These are phyloP conservation scores for Plagodis dolabraria DNA, from an alignment of 2,888 invertebrate species.

Conservation along the genomic window DNA sequence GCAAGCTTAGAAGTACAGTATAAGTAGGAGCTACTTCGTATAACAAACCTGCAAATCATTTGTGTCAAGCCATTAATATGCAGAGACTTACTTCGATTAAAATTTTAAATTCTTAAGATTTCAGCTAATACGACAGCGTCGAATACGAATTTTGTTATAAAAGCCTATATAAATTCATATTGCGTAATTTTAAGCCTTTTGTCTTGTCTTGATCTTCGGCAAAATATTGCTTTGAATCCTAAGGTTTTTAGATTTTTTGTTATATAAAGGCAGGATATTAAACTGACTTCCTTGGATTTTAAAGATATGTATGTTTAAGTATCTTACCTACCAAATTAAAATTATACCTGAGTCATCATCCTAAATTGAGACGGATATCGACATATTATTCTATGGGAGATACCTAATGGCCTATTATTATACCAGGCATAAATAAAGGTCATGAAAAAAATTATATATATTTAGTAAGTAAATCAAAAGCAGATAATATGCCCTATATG, in stretches of 20 bases:
- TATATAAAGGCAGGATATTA: slow-evolving; percentile 19
- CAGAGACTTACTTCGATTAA: slow-evolving; percentile 44
- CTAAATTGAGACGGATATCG: slow-evolving; percentile 14
- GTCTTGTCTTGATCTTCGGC: slow-evolving; percentile 36
- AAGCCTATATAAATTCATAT: slow-evolving; percentile 45
- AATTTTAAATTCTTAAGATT: slow-evolving; percentile 71
- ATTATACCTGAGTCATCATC: slow-evolving; percentile 20
- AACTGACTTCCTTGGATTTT: slow-evolving; percentile 16
- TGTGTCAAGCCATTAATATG: slow-evolving; percentile 57
- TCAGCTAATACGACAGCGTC: slow-evolving; percentile 67
- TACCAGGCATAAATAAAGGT: too few species aligned
- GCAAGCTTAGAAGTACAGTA: neutral
- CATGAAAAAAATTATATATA: too few species aligned
- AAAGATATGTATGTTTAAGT: slow-evolving; percentile 5
- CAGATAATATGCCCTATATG: too few species aligned
- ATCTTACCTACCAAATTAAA: neutral
- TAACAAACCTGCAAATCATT: slow-evolving; percentile 28
- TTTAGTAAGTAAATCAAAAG: too few species aligned
- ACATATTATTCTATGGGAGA: neutral
- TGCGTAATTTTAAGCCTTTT: slow-evolving; percentile 40
- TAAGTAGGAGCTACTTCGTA: neutral
- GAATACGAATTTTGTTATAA: slow-evolving; percentile 65
- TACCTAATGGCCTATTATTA: too few species aligned
- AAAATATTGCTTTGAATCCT: slow-evolving; percentile 10
- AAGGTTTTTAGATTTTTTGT: slow-evolving; percentile 8